Conservation (phyloP, 2,888 invertebrate species). For the Drosophila bunnanda region DNA sequence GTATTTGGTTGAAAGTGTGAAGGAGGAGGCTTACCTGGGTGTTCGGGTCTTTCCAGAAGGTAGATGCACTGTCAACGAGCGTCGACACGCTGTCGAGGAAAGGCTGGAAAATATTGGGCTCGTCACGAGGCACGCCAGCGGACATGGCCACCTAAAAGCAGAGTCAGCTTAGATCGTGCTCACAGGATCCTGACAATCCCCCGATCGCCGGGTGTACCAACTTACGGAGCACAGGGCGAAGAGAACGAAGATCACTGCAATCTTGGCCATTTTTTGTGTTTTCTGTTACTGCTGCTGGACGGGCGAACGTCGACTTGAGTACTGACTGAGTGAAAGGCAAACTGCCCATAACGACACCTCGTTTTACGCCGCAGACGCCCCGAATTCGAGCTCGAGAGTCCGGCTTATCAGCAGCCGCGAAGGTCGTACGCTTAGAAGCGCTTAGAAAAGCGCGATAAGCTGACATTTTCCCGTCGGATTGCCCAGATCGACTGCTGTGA, state of each 20-base stretch:
- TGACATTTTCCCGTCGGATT: constrained; percentile 8
- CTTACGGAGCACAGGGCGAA: constrained; percentile 60
- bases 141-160: constrained; percentile 6
- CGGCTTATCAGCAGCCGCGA: constrained; percentile 35
- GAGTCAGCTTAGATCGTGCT: neutral
- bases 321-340: constrained; percentile 39
- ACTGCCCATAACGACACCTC: constrained; percentile 43
- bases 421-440: constrained; percentile 21
- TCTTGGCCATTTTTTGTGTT: constrained; percentile 52
- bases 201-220: neutral
- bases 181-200: neutral
- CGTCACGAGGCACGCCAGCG: constrained; percentile 33
- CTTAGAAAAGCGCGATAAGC: constrained; percentile 23
- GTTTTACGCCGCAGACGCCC: constrained; percentile 48
- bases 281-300: constrained; percentile 32
- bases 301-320: constrained; percentile 42
- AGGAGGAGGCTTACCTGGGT: neutral
- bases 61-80: rapidly evolving
- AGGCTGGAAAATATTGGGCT: neutral
- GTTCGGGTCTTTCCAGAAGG: rapidly evolving
- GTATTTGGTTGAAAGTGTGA: neutral
- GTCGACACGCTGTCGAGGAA: rapidly evolving
- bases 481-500: constrained; percentile 10
- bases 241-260: constrained; percentile 55
- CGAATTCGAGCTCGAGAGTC: neutral